phyloP scores from a whole-genome alignment of 2,888 invertebrate species.

The Acronicta aceris region DNA sequence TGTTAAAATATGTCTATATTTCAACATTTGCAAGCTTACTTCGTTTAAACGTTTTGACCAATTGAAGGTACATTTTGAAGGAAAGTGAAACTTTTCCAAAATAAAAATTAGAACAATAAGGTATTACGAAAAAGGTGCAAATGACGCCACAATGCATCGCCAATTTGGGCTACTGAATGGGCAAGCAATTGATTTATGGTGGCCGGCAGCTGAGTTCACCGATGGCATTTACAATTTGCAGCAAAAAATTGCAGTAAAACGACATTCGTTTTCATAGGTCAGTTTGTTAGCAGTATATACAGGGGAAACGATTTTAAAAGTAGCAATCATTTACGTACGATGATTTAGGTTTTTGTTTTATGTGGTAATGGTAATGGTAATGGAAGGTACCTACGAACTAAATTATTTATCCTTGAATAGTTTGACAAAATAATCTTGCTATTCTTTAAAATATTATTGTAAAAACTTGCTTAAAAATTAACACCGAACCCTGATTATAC shows the following conservation, averaged over 20 bases:
- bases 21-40: too few relatives aligned
- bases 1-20: too few relatives aligned
- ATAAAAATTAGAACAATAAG: conserved; percentile 40
- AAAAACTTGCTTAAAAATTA: not conserved
- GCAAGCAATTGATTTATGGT: conserved; percentile 74
- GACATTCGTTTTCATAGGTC: conserved; percentile 77
- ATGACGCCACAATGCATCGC: conserved; percentile 55
- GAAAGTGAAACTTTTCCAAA: conserved; percentile 24
- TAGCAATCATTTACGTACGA: not conserved
- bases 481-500: not conserved
- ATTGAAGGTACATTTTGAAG: not conserved
- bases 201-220: conserved; percentile 72
- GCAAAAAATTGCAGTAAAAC: conserved; percentile 66
- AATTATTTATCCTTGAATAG: too few relatives aligned
- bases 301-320: conserved; percentile 41
- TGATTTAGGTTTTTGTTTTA: too few relatives aligned
- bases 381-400: too few relatives aligned
- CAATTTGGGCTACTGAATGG: conserved; percentile 71
- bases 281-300: conserved; percentile 59
- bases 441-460: not conserved
- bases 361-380: too few relatives aligned
- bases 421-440: too few relatives aligned
- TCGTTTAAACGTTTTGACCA: too few relatives aligned
- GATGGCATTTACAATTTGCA: conserved; percentile 48
- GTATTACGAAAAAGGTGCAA: conserved; percentile 49